Evolutionary conservation across 2,888 invertebrate genomes (phyloP).

Genomic region (Pogonocherus hispidulus): DNA sequence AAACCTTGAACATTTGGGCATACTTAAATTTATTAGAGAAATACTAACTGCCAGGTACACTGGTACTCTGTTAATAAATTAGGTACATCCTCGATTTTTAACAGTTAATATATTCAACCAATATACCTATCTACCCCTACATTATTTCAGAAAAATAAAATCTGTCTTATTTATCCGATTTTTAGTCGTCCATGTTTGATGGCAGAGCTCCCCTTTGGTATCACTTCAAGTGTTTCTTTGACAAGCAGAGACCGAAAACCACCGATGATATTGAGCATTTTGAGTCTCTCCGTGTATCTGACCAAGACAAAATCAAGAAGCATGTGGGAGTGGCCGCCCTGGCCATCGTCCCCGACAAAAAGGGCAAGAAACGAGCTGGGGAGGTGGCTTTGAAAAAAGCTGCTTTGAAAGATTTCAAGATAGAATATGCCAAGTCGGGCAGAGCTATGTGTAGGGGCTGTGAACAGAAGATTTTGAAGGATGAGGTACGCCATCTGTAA

Average conservation of each 20-base stretch:
- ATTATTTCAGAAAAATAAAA: too few relatives aligned
- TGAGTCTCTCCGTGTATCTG: conserved; percentile 83
- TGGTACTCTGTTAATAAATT: too few relatives aligned
- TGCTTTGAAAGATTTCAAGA: conserved; percentile 76
- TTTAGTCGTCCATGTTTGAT: conserved; percentile 88
- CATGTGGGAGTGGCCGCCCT: conserved; percentile 71
- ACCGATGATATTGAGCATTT: conserved; percentile 85
- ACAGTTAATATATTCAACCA: too few relatives aligned
- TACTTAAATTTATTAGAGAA: too few relatives aligned
- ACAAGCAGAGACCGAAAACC: conserved; percentile 80
- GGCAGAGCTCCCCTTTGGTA: conserved; percentile 91
- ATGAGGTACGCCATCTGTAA: conserved; percentile 72
- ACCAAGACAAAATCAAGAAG: conserved; percentile 84
- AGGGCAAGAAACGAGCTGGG: conserved; percentile 70
- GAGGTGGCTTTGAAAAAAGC: conserved; percentile 58
- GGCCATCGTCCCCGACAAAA: conserved; percentile 69
- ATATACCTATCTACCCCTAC: too few relatives aligned
- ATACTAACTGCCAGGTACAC: too few relatives aligned
- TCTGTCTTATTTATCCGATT: conserved; percentile 51
- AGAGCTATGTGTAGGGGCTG: conserved; percentile 87
- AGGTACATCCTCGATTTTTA: too few relatives aligned
- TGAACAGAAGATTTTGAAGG: conserved; percentile 86
- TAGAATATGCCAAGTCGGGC: conserved; percentile 91
- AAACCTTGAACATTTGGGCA: too few relatives aligned
- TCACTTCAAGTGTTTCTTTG: conserved; percentile 90